Evolutionary conservation across 2,888 invertebrate species (phyloP), one percentile per base, ranked within the genome.

Genomic region (Tenthredo amoena): DNA sequence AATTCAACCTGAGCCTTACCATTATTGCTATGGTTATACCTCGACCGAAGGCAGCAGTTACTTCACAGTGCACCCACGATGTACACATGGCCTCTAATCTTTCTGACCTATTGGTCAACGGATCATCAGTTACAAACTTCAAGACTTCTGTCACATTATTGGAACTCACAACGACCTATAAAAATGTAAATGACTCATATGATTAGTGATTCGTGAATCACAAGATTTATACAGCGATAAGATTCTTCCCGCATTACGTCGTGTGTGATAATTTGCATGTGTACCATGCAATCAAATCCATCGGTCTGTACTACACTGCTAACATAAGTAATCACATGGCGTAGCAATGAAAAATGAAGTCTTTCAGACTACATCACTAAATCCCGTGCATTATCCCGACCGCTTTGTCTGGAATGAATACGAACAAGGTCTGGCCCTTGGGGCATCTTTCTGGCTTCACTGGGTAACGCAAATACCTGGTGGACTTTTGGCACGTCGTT

Each of bases 381-480:
- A 5, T 55, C 31, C 21, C 18, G 47, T 40, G 47, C 18, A 91
- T 90, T 65, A 84, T 18, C 87, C 87, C 40, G 89, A 90, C 40
- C 90, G 91, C 31, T 96, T 96, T 89, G 91, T 94, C 31, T 97
- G 97, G 96, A 95, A 95, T 89, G 96, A 96, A 89, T 95, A 95
- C 88, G 94, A 96, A 85, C 96, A 96, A 91, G 96, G 96, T 10
- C 89, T 95, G 62, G 94, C 96, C 10, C 92, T 97, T 84, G 96
- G 96, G 0, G 95, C 96, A 0, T 97, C 96, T 91, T 97, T 96
- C 92, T 97, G 96, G 96, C 93, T 96, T 1, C 96, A 97, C 90
- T 96, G 96, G 95, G 76, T 95, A 0, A 95, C 96, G 0, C 97
- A 97, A 93, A 93, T 97, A 50, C 97, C 97, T 0, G 97, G 97